Evolutionary conservation across 2,888 invertebrate species (phyloP).

Genomic region (Chromoteleia sp.): DNA sequence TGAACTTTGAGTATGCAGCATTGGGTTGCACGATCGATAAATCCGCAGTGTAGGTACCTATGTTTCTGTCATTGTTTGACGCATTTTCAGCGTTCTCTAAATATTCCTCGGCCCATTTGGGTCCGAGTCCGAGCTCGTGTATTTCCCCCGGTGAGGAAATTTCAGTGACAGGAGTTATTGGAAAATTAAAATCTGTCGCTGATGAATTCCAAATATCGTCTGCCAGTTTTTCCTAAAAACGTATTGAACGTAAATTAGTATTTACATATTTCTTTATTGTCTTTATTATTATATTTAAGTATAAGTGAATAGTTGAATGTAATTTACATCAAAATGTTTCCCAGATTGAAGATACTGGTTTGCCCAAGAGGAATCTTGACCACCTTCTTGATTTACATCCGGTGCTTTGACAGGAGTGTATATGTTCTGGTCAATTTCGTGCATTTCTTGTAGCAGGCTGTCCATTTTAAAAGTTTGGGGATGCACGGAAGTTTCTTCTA

Average conservation of each 20-base stretch:
- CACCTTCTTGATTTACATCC: slow-evolving; percentile 84
- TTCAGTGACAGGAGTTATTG: slow-evolving; percentile 67
- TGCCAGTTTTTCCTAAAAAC: slow-evolving; percentile 79
- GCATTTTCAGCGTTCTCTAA: slow-evolving; percentile 82
- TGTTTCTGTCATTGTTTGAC: slow-evolving; percentile 75
- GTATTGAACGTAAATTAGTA: background rate
- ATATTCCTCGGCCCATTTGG: slow-evolving; percentile 89
- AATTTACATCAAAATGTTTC: slow-evolving; percentile 80
- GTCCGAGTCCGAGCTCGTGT: slow-evolving; percentile 84
- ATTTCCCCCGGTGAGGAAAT: slow-evolving; percentile 75
- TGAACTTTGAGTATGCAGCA: slow-evolving; percentile 91
- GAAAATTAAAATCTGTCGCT: slow-evolving; percentile 68
- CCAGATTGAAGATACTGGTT: slow-evolving; percentile 86
- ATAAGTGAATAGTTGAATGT: too few species aligned
- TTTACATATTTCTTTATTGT: too few species aligned
- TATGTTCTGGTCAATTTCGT: slow-evolving; percentile 88
- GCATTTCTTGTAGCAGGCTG: slow-evolving; percentile 92
- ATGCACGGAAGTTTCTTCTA: slow-evolving; percentile 86
- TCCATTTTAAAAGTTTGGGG: slow-evolving; percentile 96
- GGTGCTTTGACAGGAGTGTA: slow-evolving; percentile 85
- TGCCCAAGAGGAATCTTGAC: slow-evolving; percentile 85
- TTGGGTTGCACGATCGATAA: slow-evolving; percentile 88
- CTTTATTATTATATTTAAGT: too few species aligned
- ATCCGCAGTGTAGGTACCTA: slow-evolving; percentile 87
- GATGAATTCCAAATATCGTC: slow-evolving; percentile 85